Conservation (phyloP, 92 coral and sea anemone genomes). For the Phymanthus crucifer region DNA sequence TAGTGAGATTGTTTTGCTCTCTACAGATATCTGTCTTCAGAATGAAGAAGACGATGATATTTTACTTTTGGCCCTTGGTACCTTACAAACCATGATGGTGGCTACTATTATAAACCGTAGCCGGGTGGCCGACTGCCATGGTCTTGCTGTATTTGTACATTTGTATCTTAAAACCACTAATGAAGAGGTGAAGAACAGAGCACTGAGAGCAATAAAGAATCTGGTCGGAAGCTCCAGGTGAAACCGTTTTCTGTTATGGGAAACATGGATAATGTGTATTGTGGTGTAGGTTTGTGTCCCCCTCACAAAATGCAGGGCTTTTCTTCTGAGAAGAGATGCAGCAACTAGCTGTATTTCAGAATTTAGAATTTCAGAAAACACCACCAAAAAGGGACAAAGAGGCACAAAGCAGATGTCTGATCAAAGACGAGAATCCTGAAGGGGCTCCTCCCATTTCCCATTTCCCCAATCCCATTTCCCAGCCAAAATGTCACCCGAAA, state of each 20-base stretch:
- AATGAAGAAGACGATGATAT: constrained; percentile 68
- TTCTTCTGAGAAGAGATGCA: too few species aligned
- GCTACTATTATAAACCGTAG: constrained; percentile 72
- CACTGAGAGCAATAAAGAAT: constrained; percentile 77
- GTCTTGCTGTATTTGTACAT: constrained; percentile 58
- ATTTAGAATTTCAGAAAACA: too few species aligned
- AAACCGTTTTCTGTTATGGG: constrained; percentile 15
- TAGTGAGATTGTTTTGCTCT: neutral
- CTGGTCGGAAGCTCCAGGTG: constrained; percentile 77
- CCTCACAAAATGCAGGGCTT: too few species aligned
- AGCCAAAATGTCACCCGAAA: too few species aligned
- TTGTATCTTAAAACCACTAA: constrained; percentile 50
- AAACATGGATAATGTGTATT: too few species aligned
- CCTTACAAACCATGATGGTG: constrained; percentile 71
- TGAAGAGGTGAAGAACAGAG: constrained; percentile 51
- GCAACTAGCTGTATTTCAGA: too few species aligned
- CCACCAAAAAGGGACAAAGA: too few species aligned
- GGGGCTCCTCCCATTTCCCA: too few species aligned
- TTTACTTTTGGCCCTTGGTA: constrained; percentile 69
- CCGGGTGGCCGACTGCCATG: constrained; percentile 72
- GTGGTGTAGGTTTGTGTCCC: too few species aligned
- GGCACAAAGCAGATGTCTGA: too few species aligned
- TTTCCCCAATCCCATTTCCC: too few species aligned
- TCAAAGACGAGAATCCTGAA: too few species aligned
- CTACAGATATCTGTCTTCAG: constrained; percentile 63